Evolutionary conservation across 2,113 vertebrate genomes (phyloP).

Genomic region (Rallus limicola): DNA sequence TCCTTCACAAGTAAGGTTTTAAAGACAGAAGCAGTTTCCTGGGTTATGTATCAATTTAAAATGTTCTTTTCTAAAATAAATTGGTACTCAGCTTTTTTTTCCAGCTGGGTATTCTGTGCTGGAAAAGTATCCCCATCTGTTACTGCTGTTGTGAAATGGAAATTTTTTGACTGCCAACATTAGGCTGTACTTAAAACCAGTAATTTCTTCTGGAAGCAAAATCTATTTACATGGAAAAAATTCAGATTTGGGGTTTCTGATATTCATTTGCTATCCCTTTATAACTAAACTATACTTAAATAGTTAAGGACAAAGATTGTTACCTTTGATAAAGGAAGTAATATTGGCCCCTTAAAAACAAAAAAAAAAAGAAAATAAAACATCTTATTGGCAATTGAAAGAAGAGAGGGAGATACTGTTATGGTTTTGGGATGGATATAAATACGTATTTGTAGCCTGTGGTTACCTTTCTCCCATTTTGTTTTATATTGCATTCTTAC

Average conservation of each 20-base stretch:
- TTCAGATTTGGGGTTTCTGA: background rate
- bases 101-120: background rate
- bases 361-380: background rate
- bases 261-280: background rate
- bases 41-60: background rate
- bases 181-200: background rate
- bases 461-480: background rate
- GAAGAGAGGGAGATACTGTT: background rate
- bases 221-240: background rate
- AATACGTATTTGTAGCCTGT: background rate
- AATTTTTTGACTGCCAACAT: background rate
- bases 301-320: background rate
- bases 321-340: background rate
- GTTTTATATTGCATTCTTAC: background rate
- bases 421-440: background rate
- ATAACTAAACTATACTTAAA: background rate
- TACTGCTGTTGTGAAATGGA: conserved; percentile 26
- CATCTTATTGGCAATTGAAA: background rate
- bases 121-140: conserved; percentile 1
- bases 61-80: background rate
- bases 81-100: background rate
- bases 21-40: background rate
- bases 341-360: background rate
- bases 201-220: background rate
- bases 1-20: background rate